Evolutionary conservation across 2,797 vertebrate genomes (phyloP).

Genomic region (Mus minutoides): DNA sequence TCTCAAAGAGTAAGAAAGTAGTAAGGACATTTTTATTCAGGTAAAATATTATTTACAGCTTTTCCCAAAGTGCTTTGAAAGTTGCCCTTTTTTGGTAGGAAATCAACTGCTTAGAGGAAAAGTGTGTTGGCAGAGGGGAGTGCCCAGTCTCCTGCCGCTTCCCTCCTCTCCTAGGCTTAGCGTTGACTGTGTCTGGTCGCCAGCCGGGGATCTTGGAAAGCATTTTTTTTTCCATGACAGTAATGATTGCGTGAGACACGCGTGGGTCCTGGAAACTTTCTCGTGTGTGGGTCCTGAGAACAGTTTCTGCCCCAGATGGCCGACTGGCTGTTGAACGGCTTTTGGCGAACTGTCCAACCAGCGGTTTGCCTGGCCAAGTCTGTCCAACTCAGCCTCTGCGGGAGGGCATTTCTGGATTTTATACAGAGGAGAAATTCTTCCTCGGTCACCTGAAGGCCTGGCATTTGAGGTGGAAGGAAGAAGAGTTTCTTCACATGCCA

Average conservation of each 20-base stretch:
- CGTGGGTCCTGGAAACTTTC: not conserved
- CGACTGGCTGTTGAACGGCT: not conserved
- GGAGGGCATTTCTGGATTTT: slow-evolving; percentile 1
- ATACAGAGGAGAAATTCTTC: not conserved
- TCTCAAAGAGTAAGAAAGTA: not conserved
- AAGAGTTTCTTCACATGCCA: not conserved
- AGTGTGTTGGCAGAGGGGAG: slow-evolving; percentile 15
- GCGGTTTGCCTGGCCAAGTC: not conserved
- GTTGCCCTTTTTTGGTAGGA: slow-evolving; percentile 16
- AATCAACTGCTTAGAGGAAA: slow-evolving; percentile 18
- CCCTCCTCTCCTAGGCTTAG: not conserved
- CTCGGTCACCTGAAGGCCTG: not conserved
- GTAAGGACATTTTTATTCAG: slow-evolving; percentile 26
- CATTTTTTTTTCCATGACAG: not conserved
- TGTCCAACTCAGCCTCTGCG: not conserved
- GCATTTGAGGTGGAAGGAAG: not conserved
- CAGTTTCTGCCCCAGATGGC: not conserved
- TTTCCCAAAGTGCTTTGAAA: slow-evolving; percentile 54
- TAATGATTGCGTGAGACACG: not conserved
- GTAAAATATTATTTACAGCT: slow-evolving; percentile 10
- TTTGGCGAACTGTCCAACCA: not conserved
- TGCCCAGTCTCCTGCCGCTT: not conserved
- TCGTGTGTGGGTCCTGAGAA: not conserved
- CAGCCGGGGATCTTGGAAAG: not conserved
- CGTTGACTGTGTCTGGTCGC: not conserved